Conservation (phyloP, 2,888 invertebrate genomes). For the Hyalella azteca region DNA sequence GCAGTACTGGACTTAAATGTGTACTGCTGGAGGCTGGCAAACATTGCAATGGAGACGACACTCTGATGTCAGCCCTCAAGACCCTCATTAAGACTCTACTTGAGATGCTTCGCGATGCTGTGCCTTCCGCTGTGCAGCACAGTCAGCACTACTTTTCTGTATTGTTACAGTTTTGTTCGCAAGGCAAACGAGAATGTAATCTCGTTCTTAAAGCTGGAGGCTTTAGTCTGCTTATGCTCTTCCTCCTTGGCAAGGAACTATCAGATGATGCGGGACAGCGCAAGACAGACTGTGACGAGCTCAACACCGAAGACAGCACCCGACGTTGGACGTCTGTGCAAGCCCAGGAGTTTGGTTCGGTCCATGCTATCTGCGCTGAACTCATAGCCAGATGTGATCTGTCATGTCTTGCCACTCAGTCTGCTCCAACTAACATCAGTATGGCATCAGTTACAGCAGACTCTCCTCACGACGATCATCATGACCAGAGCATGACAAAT, state of each 20-base stretch:
- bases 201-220: constrained; percentile 64
- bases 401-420: constrained; percentile 49
- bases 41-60: background rate
- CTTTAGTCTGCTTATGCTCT: constrained; percentile 63
- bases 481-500: background rate
- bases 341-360: constrained; percentile 64
- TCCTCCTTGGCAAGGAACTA: constrained; percentile 62
- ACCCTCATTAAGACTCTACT: background rate
- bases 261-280: background rate
- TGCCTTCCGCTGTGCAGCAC: background rate
- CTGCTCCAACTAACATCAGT: background rate
- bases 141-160: constrained; percentile 64
- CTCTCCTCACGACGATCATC: background rate
- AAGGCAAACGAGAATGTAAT: constrained; percentile 64
- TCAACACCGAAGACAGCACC: constrained; percentile 40
- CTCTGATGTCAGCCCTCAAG: background rate
- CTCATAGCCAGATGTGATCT: constrained; percentile 63
- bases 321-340: constrained; percentile 65
- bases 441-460: constrained; percentile 22
- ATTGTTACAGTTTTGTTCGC: constrained; percentile 63
- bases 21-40: background rate
- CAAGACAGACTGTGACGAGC: background rate
- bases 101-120: background rate
- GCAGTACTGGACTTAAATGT: constrained; percentile 60
- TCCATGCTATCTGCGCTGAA: constrained; percentile 64